A percentile compares a stretch with the other conserved stretches of the same genome.
Conservation (phyloP, 2,113 vertebrate species). For the Andinoacara biseriatus region DNA sequence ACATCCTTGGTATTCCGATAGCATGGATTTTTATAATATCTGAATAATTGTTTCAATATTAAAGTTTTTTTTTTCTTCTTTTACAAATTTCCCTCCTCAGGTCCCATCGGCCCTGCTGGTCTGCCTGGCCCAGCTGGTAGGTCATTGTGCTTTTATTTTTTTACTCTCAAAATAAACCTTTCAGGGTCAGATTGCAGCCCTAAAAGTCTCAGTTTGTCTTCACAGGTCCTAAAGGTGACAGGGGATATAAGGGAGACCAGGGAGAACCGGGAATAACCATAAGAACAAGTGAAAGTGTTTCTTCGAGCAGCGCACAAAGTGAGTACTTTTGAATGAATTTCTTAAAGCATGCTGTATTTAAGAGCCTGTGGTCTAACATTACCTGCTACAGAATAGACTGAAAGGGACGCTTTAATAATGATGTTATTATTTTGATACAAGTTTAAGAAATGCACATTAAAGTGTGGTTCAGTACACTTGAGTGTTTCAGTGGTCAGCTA, state of each 20-base stretch:
- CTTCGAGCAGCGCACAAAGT: constrained; percentile 63
- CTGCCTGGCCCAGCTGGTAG: constrained; percentile 90
- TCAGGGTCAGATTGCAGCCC: neutral
- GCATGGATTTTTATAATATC: neutral
- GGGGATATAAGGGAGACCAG: constrained; percentile 83
- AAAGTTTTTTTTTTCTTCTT: neutral
- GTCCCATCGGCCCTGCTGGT: constrained; percentile 92
- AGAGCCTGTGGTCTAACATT: neutral
- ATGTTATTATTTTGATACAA: too few relatives aligned
- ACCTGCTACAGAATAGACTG: neutral
- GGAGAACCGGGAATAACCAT: constrained; percentile 76
- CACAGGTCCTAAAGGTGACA: constrained; percentile 78
- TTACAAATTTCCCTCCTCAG: constrained; percentile 66
- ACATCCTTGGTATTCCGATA: neutral
- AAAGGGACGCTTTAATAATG: neutral
- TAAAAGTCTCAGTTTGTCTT: constrained; percentile 8
- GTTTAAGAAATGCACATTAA: neutral
- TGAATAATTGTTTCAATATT: neutral
- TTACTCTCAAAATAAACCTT: neutral
- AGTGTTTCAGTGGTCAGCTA: neutral
- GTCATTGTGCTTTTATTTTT: neutral
- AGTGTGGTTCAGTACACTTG: neutral
- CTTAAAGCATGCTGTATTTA: neutral
- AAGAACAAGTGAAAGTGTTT: constrained; percentile 66
- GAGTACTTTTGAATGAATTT: constrained; percentile 21